A percentile compares a stretch with the other conserved stretches of the same genome.
These are phyloP conservation scores for Tetragonula clypearis DNA, from an alignment of 1,140 invertebrate species.

Conservation along the genomic window DNA sequence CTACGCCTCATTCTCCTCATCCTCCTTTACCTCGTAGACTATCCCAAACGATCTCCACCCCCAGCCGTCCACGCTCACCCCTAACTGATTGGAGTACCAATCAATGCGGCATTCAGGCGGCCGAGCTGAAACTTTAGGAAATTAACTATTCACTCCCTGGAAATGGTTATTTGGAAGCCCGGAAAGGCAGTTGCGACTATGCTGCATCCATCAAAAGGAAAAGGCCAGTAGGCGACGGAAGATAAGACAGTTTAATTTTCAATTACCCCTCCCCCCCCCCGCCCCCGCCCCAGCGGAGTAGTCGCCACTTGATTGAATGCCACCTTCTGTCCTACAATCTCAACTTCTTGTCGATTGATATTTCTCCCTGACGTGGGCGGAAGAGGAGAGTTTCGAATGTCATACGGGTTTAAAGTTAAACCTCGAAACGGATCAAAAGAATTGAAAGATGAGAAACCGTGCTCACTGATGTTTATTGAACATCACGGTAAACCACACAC, in stretches of 20 bases:
- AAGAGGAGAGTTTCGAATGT: too few species aligned
- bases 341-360: neutral
- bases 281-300: neutral
- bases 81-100: conserved; percentile 81
- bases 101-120: conserved; percentile 80
- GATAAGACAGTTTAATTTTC: conserved; percentile 80
- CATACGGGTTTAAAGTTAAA: too few species aligned
- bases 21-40: conserved; percentile 34
- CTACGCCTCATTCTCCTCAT: conserved; percentile 22
- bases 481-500: too few species aligned
- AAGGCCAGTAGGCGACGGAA: conserved; percentile 52
- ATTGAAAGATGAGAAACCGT: too few species aligned
- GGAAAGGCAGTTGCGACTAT: conserved; percentile 72
- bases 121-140: conserved; percentile 80
- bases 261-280: conserved; percentile 66
- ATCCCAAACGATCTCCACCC: conserved; percentile 58
- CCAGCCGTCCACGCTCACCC: conserved; percentile 68
- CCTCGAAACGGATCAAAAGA: too few species aligned
- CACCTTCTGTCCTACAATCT: conserved; percentile 4
- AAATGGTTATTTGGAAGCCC: conserved; percentile 79
- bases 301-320: conserved; percentile 34
- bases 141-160: conserved; percentile 81
- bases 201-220: conserved; percentile 42
- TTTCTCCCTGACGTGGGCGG: neutral
- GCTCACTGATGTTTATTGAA: too few species aligned